Conservation (phyloP, 1,140 invertebrate genomes). For the Trypoxylus dichotomus region DNA sequence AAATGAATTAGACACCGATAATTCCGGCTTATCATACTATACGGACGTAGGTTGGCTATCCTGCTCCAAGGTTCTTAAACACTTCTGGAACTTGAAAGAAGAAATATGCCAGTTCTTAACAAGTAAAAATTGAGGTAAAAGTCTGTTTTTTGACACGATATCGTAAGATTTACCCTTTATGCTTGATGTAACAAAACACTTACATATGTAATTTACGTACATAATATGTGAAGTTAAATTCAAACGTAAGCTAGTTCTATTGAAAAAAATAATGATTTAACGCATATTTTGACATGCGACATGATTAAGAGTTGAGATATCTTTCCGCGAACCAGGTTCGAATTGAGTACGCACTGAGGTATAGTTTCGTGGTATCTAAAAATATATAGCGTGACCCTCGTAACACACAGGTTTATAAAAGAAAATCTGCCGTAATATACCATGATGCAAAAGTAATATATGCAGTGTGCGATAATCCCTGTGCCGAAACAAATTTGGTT, state of each 20-base stretch:
- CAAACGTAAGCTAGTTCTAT: slow-evolving; percentile 34
- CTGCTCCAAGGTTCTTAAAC: slow-evolving; percentile 34
- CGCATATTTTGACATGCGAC: slow-evolving; percentile 25
- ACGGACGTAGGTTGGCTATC: slow-evolving; percentile 33
- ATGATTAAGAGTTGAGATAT: too few species aligned
- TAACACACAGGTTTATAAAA: too few species aligned
- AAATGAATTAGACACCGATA: slow-evolving; percentile 29
- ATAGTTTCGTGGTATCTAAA: too few species aligned
- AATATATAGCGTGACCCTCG: too few species aligned
- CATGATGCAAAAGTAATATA: too few species aligned
- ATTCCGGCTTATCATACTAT: slow-evolving; percentile 20
- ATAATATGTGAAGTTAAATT: slow-evolving; percentile 34
- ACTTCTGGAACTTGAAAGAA: slow-evolving; percentile 35
- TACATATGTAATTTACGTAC: slow-evolving; percentile 31
- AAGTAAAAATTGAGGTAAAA: slow-evolving; percentile 32
- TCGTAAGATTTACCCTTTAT: slow-evolving; percentile 33
- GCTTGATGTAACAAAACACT: slow-evolving; percentile 33
- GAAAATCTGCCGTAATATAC: too few species aligned
- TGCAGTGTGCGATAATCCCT: too few species aligned
- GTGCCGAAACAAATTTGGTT: too few species aligned
- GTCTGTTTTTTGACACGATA: slow-evolving; percentile 27
- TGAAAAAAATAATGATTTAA: slow-evolving; percentile 22
- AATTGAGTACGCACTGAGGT: too few species aligned
- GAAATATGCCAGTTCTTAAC: slow-evolving; percentile 34
- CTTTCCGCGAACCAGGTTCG: too few species aligned